These are phyloP conservation scores for Bombus sylvicola DNA, from an alignment of 1,140 invertebrate species.

Conservation along the genomic window DNA sequence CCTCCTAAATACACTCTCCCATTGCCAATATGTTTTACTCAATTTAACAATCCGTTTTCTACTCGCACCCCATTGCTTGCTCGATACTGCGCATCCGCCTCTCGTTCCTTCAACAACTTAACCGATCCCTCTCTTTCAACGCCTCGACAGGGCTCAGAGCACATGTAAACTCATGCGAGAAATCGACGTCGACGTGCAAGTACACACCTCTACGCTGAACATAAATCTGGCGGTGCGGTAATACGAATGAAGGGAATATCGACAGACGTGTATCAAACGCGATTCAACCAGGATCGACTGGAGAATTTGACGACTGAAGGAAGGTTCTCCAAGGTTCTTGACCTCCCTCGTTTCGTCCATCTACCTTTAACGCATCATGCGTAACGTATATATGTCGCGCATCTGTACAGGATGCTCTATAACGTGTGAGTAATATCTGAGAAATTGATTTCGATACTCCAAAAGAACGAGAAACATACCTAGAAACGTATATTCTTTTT, in stretches of 20 bases:
- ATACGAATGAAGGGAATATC: slow-evolving; percentile 27
- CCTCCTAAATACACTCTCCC: neutral
- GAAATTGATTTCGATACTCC: too few relatives aligned
- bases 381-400: neutral
- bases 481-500: too few relatives aligned
- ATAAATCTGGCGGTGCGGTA: neutral
- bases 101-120: neutral
- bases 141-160: neutral
- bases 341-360: slow-evolving; percentile 25
- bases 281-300: slow-evolving; percentile 45
- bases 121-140: neutral
- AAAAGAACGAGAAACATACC: too few relatives aligned
- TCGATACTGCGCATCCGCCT: neutral
- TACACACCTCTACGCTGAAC: neutral
- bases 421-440: too few relatives aligned
- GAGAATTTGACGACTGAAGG: slow-evolving; percentile 42
- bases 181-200: neutral
- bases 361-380: neutral
- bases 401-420: too few relatives aligned
- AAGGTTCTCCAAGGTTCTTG: slow-evolving; percentile 63
- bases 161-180: neutral
- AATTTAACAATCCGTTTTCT: neutral
- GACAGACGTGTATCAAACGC: slow-evolving; percentile 44
- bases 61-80: neutral
- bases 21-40: neutral